Percentiles rank a stretch among this genome's conserved stretches.
Evolutionary conservation across 2,888 invertebrate genomes (phyloP).

Genomic region (Drosophila meridionalis): DNA sequence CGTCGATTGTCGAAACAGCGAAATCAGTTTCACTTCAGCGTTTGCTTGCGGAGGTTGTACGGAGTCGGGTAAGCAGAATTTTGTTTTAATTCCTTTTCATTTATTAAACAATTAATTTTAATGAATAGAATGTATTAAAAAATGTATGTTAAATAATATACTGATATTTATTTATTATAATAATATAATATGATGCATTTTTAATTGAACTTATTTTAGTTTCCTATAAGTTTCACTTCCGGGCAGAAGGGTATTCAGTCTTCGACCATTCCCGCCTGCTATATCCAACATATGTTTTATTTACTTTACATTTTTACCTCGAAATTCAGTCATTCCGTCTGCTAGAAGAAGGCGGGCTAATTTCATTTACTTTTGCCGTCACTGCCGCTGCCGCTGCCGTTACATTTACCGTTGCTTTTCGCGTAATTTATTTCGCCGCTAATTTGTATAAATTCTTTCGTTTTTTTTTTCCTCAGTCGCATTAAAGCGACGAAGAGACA

Average conservation of each 20-base stretch:
- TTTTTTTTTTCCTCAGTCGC: conserved; percentile 46
- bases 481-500: conserved; percentile 54
- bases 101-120: no score
- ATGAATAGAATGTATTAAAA: no score
- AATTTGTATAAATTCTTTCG: conserved; percentile 72
- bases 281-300: conserved; percentile 34
- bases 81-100: no score
- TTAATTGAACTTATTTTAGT: neutral
- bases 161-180: no score
- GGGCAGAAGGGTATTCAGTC: conserved; percentile 2
- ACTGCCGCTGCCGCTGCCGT: conserved; percentile 5
- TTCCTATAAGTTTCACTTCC: neutral
- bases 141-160: neutral
- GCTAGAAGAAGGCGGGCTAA: conserved; percentile 46
- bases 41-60: neutral
- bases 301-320: conserved; percentile 46
- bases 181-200: neutral
- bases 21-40: neutral
- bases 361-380: conserved; percentile 60
- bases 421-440: conserved; percentile 73
- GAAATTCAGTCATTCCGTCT: conserved; percentile 24
- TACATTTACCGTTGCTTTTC: conserved; percentile 23
- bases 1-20: neutral
- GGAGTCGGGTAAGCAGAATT: no score
- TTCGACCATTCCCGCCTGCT: neutral